These are phyloP conservation scores for Piscicola geometra DNA, from an alignment of 2,888 invertebrate genomes.

Conservation along the genomic window DNA sequence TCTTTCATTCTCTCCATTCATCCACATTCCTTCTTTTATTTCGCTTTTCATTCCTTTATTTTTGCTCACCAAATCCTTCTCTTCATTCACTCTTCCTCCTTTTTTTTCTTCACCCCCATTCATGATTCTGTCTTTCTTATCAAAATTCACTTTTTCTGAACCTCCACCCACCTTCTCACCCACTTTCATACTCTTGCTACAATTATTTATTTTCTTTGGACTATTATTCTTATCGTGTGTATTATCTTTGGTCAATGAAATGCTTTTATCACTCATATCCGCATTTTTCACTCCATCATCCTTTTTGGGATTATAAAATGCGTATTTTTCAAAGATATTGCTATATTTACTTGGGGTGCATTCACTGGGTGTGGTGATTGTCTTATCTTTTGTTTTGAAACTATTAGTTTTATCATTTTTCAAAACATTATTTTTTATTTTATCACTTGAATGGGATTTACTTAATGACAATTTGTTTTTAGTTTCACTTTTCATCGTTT, in stretches of 20 bases:
- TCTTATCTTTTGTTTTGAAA: too few relatives aligned
- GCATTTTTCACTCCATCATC: background rate
- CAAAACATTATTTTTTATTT: background rate
- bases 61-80: conserved; percentile 11
- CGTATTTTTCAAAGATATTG: background rate
- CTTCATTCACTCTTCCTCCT: conserved; percentile 23
- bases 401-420: too few relatives aligned
- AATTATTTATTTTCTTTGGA: too few relatives aligned
- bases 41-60: conserved; percentile 22
- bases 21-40: background rate
- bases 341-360: too few relatives aligned
- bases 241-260: background rate
- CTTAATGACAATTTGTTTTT: background rate
- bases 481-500: background rate
- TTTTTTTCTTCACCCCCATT: conserved; percentile 14
- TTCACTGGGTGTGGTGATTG: too few relatives aligned
- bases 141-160: conserved; percentile 1
- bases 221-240: background rate
- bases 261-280: background rate
- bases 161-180: conserved; percentile 17
- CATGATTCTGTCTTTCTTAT: conserved; percentile 12
- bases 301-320: background rate
- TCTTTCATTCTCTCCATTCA: too few relatives aligned
- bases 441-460: background rate
- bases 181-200: conserved; percentile 7